Evolutionary conservation across 2,888 invertebrate genomes (phyloP).

Genomic region (Heteromurus nitidus): DNA sequence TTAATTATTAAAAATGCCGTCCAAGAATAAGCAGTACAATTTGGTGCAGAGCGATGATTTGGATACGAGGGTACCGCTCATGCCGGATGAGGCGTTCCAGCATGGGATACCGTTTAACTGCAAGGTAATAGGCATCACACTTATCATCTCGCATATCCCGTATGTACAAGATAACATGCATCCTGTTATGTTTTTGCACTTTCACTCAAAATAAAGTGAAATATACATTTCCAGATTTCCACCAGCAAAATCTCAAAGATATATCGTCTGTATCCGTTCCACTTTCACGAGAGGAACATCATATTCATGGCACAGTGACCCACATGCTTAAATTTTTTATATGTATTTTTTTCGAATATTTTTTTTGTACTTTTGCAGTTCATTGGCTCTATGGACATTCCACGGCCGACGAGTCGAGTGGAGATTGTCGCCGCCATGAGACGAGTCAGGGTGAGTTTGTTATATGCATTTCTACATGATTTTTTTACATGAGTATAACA

Average conservation of each 20-base stretch:
- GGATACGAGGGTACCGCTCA: slow-evolving; percentile 96
- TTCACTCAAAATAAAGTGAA: too few relatives aligned
- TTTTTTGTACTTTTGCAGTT: slow-evolving; percentile 80
- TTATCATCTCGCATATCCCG: neutral
- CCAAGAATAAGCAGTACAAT: slow-evolving; percentile 90
- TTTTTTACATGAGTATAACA: too few relatives aligned
- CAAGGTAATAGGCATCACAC: slow-evolving; percentile 82
- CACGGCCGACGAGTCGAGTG: slow-evolving; percentile 94
- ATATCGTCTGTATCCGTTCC: slow-evolving; percentile 47
- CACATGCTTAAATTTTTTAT: too few relatives aligned
- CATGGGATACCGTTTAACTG: slow-evolving; percentile 98
- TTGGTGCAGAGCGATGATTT: slow-evolving; percentile 97
- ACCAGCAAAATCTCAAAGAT: neutral
- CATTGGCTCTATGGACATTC: slow-evolving; percentile 98
- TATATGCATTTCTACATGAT: too few relatives aligned
- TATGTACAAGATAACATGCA: neutral
- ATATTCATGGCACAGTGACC: too few relatives aligned
- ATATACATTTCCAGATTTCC: slow-evolving; percentile 52
- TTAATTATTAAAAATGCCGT: slow-evolving; percentile 82
- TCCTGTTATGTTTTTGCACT: too few relatives aligned
- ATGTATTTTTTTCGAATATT: too few relatives aligned
- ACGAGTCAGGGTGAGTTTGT: slow-evolving; percentile 94
- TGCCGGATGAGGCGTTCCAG: slow-evolving; percentile 97
- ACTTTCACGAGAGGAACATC: too few relatives aligned
- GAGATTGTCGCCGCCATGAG: slow-evolving; percentile 99